Conservation (phyloP, 2,113 vertebrate species). For the Mola mola region DNA sequence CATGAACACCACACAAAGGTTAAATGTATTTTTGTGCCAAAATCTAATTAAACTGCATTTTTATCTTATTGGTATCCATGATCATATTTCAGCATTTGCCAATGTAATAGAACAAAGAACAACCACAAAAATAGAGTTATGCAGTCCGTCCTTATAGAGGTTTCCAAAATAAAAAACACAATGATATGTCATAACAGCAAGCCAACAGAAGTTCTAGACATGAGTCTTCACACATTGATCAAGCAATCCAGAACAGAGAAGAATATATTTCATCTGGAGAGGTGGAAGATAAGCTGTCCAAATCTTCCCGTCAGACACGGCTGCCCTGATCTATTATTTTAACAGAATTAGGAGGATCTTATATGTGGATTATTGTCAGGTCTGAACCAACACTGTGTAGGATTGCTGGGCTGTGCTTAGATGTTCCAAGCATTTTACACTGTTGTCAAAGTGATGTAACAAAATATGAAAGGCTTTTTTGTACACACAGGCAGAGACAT, state of each 20-base stretch:
- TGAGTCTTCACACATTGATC: slow-evolving; percentile 20
- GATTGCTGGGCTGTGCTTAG: slow-evolving; percentile 60
- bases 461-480: slow-evolving; percentile 73
- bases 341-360: slow-evolving; percentile 73
- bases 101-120: too few relatives aligned
- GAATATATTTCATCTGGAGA: slow-evolving; percentile 52
- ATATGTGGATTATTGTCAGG: slow-evolving; percentile 67
- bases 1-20: too few relatives aligned
- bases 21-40: too few relatives aligned
- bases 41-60: too few relatives aligned
- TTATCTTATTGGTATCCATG: too few relatives aligned
- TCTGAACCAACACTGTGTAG: slow-evolving; percentile 59
- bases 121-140: too few relatives aligned
- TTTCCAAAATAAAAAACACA: too few relatives aligned
- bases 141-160: too few relatives aligned
- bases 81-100: too few relatives aligned
- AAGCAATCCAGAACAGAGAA: slow-evolving; percentile 23
- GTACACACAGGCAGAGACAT: slow-evolving; percentile 68
- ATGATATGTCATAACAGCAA: too few relatives aligned
- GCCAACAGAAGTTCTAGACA: too few relatives aligned
- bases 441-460: slow-evolving; percentile 72
- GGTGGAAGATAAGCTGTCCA: slow-evolving; percentile 67
- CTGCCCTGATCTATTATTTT: slow-evolving; percentile 74
- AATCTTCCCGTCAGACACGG: slow-evolving; percentile 69
- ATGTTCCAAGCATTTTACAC: slow-evolving; percentile 74